phyloP scores from a whole-genome alignment of 2,797 vertebrate species.

The Pteropus rufus region DNA sequence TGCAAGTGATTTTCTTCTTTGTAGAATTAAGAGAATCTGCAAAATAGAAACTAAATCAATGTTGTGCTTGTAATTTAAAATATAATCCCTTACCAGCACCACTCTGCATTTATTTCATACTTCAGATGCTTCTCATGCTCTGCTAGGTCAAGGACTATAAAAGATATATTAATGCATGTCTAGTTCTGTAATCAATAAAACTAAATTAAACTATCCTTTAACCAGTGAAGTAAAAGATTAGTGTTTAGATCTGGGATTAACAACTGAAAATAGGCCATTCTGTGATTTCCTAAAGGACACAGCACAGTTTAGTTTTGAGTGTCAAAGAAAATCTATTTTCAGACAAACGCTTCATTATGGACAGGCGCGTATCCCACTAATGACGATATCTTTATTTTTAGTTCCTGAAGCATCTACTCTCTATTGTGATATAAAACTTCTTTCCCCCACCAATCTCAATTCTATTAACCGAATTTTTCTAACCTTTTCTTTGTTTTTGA shows the following conservation, averaged over 20 bases:
- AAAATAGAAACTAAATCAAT: constrained; percentile 15
- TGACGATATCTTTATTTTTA: constrained; percentile 20
- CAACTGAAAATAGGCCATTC: constrained; percentile 56
- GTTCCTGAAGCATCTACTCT: background rate
- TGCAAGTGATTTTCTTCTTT: constrained; percentile 17
- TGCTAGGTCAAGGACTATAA: background rate
- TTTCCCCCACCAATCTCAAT: background rate
- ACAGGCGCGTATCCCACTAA: background rate
- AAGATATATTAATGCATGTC: background rate
- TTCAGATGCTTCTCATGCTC: background rate
- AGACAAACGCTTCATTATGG: background rate
- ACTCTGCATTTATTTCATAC: background rate
- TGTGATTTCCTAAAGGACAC: constrained; percentile 1
- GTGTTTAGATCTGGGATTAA: background rate
- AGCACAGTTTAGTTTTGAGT: background rate
- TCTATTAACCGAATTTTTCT: background rate
- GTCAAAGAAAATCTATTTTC: constrained; percentile 51
- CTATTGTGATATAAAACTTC: background rate
- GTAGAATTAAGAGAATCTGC: constrained; percentile 41
- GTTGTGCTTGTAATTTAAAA: background rate
- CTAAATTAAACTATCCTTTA: constrained; percentile 33
- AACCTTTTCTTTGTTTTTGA: background rate
- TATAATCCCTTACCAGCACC: background rate
- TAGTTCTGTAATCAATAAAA: constrained; percentile 33
- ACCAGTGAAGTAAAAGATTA: constrained; percentile 11